phyloP scores from a whole-genome alignment of 2,113 vertebrate species.

The Boleophthalmus pectinirostris region DNA sequence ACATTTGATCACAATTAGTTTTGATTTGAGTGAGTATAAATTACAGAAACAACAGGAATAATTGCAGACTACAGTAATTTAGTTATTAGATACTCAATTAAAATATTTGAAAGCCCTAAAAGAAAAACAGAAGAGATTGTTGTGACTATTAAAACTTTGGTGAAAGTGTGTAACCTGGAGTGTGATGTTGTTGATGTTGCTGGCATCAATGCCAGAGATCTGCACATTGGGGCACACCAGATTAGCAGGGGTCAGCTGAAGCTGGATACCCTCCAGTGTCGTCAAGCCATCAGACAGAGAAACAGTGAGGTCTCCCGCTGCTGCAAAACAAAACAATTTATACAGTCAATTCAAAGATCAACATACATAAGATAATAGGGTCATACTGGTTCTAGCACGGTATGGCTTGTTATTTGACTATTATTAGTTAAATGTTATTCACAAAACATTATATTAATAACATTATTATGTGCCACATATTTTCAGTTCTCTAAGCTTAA shows the following conservation, averaged over 20 bases:
- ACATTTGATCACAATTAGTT: not conserved
- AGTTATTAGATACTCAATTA: not conserved
- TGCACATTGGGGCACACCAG: conserved; percentile 95
- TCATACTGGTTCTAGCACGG: not conserved
- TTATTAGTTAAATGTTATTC: not conserved
- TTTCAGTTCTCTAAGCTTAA: too few species aligned
- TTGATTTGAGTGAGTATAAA: not conserved
- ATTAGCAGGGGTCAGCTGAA: conserved; percentile 89
- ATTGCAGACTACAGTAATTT: not conserved
- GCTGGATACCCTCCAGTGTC: conserved; percentile 93
- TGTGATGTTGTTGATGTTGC: conserved; percentile 96
- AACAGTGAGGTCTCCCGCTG: conserved; percentile 93
- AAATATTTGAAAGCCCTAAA: not conserved
- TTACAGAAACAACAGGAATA: not conserved
- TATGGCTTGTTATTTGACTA: not conserved
- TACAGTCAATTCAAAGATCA: not conserved
- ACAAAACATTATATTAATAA: too few species aligned
- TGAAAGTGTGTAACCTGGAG: conserved; percentile 81
- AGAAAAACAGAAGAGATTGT: not conserved
- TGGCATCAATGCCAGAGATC: conserved; percentile 93
- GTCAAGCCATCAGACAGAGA: conserved; percentile 93
- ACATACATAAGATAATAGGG: not conserved
- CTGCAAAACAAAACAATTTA: conserved; percentile 55
- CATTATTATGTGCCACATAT: too few species aligned
- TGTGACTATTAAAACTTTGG: not conserved